phyloP scores from a whole-genome alignment of 1,140 invertebrate genomes.

The Lethrus apterus region DNA sequence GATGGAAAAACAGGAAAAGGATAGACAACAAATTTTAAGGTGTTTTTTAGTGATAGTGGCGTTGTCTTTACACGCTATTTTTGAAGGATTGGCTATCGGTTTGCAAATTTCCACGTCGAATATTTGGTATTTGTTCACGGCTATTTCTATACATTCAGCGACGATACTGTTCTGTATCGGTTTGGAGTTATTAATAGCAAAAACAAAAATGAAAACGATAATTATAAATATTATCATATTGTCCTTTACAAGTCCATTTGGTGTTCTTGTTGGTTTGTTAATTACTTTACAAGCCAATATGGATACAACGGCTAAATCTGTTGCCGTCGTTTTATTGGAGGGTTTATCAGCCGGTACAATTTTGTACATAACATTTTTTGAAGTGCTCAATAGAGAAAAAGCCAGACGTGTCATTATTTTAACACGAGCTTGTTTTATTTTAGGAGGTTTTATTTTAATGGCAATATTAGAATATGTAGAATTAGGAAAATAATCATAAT shows the following conservation, averaged over 20 bases:
- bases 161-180: slow-evolving; percentile 66
- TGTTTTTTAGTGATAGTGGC: slow-evolving; percentile 64
- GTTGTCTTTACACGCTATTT: slow-evolving; percentile 69
- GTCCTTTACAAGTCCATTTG: slow-evolving; percentile 63
- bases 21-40: slow-evolving; percentile 44
- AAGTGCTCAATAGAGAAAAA: slow-evolving; percentile 39
- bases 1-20: slow-evolving; percentile 22
- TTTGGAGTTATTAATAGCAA: slow-evolving; percentile 58
- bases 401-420: slow-evolving; percentile 33
- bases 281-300: slow-evolving; percentile 30
- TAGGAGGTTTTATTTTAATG: slow-evolving; percentile 38
- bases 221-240: slow-evolving; percentile 53
- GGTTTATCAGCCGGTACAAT: slow-evolving; percentile 40
- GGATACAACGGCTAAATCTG: slow-evolving; percentile 33
- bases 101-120: slow-evolving; percentile 54
- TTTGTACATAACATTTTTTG: slow-evolving; percentile 40
- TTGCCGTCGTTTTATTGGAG: slow-evolving; percentile 33
- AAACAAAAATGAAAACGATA: slow-evolving; percentile 49
- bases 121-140: slow-evolving; percentile 62
- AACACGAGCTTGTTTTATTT: slow-evolving; percentile 31
- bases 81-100: slow-evolving; percentile 76
- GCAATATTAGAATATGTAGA: slow-evolving; percentile 30
- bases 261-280: slow-evolving; percentile 54
- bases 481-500: slow-evolving; percentile 6
- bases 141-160: slow-evolving; percentile 67